Conservation (phyloP, 2,888 invertebrate species). For the Rotaria socialis region DNA sequence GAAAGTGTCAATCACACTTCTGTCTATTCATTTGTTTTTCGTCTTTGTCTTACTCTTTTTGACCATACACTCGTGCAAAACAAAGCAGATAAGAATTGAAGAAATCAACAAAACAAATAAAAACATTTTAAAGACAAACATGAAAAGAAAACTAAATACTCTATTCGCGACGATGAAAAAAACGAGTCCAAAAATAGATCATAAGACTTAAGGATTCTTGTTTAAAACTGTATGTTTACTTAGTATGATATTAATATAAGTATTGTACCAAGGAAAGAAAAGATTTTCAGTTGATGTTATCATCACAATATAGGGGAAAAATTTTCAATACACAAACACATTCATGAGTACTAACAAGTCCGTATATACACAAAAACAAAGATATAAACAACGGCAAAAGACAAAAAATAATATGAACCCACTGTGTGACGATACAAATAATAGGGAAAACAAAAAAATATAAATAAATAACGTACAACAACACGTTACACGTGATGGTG, state of each 20-base stretch:
- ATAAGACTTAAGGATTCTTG: background rate
- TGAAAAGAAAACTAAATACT: background rate
- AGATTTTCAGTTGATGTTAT: background rate
- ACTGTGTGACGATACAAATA: constrained; percentile 16
- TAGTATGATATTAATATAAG: background rate
- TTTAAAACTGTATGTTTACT: background rate
- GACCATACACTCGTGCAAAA: background rate
- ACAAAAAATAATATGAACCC: background rate
- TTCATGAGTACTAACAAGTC: background rate
- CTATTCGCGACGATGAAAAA: background rate
- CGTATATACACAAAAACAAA: background rate
- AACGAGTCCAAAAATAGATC: background rate
- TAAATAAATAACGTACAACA: background rate
- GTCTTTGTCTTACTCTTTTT: background rate
- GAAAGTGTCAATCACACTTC: background rate
- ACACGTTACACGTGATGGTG: background rate
- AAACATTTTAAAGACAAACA: background rate
- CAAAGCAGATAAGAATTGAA: background rate
- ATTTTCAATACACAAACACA: background rate
- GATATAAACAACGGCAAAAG: background rate
- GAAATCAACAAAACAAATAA: background rate
- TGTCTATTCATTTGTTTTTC: background rate
- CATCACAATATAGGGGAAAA: background rate
- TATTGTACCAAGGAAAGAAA: background rate
- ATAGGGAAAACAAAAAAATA: background rate